A percentile compares a stretch with the other conserved stretches of the same genome.
Conservation (phyloP, 2,113 vertebrate species). For the Gnathonemus echidnorhynchus region DNA sequence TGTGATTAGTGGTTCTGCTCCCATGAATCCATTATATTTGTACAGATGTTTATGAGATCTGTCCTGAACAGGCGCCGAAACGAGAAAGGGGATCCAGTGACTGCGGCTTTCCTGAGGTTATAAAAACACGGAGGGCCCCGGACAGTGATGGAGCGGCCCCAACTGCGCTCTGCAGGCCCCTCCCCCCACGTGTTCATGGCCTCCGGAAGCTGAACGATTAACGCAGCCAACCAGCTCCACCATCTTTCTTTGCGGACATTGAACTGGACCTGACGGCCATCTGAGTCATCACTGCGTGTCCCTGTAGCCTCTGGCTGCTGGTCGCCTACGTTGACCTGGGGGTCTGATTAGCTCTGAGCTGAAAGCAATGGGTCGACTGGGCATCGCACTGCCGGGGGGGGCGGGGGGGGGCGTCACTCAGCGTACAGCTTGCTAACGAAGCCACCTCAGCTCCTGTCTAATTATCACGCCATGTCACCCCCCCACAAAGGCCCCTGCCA, state of each 20-base stretch:
- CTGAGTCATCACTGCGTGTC: not conserved
- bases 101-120: constrained; percentile 43
- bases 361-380: constrained; percentile 47
- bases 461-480: constrained; percentile 22
- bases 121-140: constrained; percentile 55
- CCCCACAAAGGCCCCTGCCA: not conserved
- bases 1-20: constrained; percentile 34
- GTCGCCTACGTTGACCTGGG: constrained; percentile 42
- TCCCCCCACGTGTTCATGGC: not conserved
- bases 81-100: constrained; percentile 39
- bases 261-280: not conserved
- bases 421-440: constrained; percentile 30
- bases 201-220: not conserved
- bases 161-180: no score
- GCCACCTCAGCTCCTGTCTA: not conserved
- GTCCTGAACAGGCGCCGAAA: constrained; percentile 31
- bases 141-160: constrained; percentile 35
- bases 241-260: not conserved
- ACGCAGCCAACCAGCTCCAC: not conserved
- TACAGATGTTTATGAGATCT: constrained; percentile 46
- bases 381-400: constrained; percentile 29
- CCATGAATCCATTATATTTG: constrained; percentile 33
- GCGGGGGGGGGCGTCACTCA: not conserved
- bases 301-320: not conserved
- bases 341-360: constrained; percentile 50